phyloP scores from a whole-genome alignment of 2,797 vertebrate species.

The Rhadinocentrus ornatus region DNA sequence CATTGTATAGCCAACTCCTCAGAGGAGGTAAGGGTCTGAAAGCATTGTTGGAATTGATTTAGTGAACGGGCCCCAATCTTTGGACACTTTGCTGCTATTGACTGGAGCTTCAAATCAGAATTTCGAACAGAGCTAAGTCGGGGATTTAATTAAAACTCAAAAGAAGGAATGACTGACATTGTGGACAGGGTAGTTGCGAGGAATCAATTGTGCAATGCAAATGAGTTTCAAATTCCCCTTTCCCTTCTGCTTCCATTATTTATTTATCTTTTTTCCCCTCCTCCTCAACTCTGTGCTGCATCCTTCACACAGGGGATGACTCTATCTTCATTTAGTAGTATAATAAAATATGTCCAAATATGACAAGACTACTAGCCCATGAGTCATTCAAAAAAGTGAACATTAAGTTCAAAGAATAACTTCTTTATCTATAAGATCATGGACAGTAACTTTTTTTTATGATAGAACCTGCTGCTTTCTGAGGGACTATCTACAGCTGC shows the following conservation, averaged over 20 bases:
- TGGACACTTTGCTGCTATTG: constrained; percentile 76
- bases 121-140: constrained; percentile 74
- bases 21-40: constrained; percentile 50
- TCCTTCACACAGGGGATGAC: constrained; percentile 33
- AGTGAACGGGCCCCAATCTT: constrained; percentile 73
- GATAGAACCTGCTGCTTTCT: constrained; percentile 12
- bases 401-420: constrained; percentile 35
- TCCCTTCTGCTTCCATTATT: constrained; percentile 48
- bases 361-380: constrained; percentile 25
- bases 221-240: constrained; percentile 66
- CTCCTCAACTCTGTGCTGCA: constrained; percentile 26
- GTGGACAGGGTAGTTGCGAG: constrained; percentile 64
- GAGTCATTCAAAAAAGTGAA: constrained; percentile 24
- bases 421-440: constrained; percentile 33
- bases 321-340: constrained; percentile 54
- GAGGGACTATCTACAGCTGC: neutral
- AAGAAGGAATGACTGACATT: constrained; percentile 77
- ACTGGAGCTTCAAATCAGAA: constrained; percentile 76
- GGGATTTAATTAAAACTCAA: constrained; percentile 85
- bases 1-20: constrained; percentile 59
- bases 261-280: constrained; percentile 34
- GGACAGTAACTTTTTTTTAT: constrained; percentile 20
- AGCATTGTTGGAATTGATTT: constrained; percentile 78
- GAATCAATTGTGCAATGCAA: constrained; percentile 78
- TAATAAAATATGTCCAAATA: constrained; percentile 47